These are phyloP conservation scores for Camptogramma bilineatum DNA, from an alignment of 2,888 invertebrate species.

Conservation along the genomic window DNA sequence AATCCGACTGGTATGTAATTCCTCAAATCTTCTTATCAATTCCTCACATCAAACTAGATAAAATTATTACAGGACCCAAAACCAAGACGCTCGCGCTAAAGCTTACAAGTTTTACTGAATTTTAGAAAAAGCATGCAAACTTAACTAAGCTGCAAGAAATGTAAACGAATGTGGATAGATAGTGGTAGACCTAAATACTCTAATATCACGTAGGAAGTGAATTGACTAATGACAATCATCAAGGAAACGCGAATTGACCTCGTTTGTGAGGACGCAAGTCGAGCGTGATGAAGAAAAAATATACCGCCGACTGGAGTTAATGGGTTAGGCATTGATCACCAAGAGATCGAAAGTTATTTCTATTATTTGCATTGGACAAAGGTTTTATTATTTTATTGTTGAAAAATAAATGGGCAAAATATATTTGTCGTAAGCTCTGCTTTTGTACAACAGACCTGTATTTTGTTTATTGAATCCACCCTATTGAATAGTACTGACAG, in stretches of 20 bases:
- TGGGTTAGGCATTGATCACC: constrained; percentile 32
- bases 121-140: too few relatives aligned
- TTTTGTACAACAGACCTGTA: background rate
- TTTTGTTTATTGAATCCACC: too few relatives aligned
- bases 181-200: constrained; percentile 11
- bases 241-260: constrained; percentile 65
- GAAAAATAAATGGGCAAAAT: background rate
- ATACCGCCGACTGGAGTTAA: constrained; percentile 33
- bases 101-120: too few relatives aligned
- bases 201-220: constrained; percentile 52
- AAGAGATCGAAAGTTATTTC: constrained; percentile 38
- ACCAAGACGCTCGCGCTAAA: too few relatives aligned
- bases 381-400: background rate
- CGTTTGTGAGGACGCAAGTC: constrained; percentile 61
- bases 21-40: too few relatives aligned
- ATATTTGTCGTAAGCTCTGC: background rate
- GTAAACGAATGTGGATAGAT: background rate
- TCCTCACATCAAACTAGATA: too few relatives aligned
- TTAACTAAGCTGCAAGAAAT: too few relatives aligned
- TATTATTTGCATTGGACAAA: constrained; percentile 8
- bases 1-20: too few relatives aligned
- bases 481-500: too few relatives aligned
- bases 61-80: too few relatives aligned
- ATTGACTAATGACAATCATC: constrained; percentile 53
- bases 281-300: constrained; percentile 61